Base-by-base conservation (phyloP, 2,888 invertebrate species). In the Merodon equestris region DNA sequence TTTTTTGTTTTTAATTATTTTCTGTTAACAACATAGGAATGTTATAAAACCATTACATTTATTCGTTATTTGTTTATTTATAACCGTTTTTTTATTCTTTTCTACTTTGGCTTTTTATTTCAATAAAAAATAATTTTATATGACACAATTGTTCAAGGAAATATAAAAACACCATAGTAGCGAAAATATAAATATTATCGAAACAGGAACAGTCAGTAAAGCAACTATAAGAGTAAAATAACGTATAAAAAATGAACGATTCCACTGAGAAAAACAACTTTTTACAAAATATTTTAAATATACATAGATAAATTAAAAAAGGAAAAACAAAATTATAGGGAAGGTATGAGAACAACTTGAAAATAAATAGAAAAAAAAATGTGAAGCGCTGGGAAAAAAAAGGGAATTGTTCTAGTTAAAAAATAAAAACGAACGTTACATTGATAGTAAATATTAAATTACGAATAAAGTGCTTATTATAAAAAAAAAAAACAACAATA, bases 391-490 rank as follows among this genome's bases (percentile, higher is more conserved):
- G 13, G 48, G 42, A 38, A 7, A 60, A 45, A n/a, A 38, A 54
- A 13, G 47, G 12, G 47, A 68, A 58, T 56, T 67, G 56, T 57
- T 79, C 58, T 77, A 57, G 57, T 67, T 42, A 19, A 51, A 63
- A 53, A 3, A 48, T 40, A 48, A 48, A 1, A n/a, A 54, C 58
- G 42, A 42, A n/a, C 27, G 27, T 27, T 27, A 27, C 27, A 27
- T 27, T 27, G 27, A 68, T 58, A 68, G 38, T 50, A 73, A 73
- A 53, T 54, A 73, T 68, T 63, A n/a, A 70, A 68, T 54, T 74
- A 64, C 68, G 74, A 53, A 79, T 79, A 70, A 74, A 79, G 79
- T 82, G 79, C 74, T 82, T 82, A 71, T 64, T 79, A 67, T 61
- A 61, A 61, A 18, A 66, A 54, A 27, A 27, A 48, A 15, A 17